Evolutionary conservation across 2,113 vertebrate species (phyloP), one percentile per base, ranked within the genome.

Genomic region (Meles meles): DNA sequence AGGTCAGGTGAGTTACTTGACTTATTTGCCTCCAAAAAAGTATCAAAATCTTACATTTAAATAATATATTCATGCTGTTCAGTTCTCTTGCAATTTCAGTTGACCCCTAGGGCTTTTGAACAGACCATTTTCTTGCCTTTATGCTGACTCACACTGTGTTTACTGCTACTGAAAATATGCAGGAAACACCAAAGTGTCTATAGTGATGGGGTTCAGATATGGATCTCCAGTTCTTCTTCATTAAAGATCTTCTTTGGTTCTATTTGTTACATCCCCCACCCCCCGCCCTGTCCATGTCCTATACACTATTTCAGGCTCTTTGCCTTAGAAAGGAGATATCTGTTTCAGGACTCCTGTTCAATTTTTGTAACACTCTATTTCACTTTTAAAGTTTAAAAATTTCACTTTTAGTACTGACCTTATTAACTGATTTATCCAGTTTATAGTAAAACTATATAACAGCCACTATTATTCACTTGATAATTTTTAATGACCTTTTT

Each of bases 21-120:
- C 3, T 79, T 39, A 55, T 59, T 71, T 61, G 61, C 11, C 39
- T 9, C 52, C 6, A 5, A 4, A 12, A 87, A 23, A 83, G 8
- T n/a, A 94, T 61, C 1, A 96, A 93, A 47, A 67, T 39, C 11
- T 74, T 82, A 4, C 47, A 15, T 81, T 89, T 82, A 88, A 91
- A 77, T 63, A 81, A 27, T 57, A 77, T 15, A 3, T 59, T 6
- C 3, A 69, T 86, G 93, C 25, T 25, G 34, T 59, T 74, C 7
- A 79, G 15, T 67, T 95, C 23, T 44, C 23, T 42, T 82, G 44
- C 5, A 74, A 79, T 96, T 81, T 31, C 23, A 25, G 59, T 74
- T 55, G 44, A 20, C 7, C 49, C 49, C 84, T 42, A 81, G 13
- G 17, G 8, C 57, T 84, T 65, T 72, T 71, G 39, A 83, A 74